These are phyloP conservation scores for Corvus moneduloides DNA, from an alignment of 2,113 vertebrate species.

Conservation along the genomic window DNA sequence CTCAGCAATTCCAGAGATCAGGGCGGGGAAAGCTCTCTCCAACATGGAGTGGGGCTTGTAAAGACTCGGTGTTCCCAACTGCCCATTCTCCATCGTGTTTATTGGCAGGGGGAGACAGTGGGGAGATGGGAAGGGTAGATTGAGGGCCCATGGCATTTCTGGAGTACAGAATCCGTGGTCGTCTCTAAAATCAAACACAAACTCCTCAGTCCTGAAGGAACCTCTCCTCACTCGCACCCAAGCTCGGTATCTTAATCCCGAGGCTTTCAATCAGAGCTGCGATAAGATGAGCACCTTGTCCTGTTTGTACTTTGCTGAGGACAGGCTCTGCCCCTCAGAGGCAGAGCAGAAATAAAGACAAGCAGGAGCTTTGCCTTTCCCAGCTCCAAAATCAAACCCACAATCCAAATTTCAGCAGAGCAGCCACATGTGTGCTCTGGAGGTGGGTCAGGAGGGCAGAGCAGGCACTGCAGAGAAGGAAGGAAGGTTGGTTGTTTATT, in stretches of 20 bases:
- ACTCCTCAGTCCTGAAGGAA: not conserved
- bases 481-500: not conserved
- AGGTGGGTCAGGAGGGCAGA: not conserved
- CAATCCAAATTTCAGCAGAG: not conserved
- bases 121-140: not conserved
- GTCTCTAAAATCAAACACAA: not conserved
- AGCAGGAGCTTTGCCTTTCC: not conserved
- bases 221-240: not conserved
- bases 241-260: not conserved
- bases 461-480: not conserved
- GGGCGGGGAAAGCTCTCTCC: not conserved
- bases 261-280: not conserved
- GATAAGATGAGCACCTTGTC: not conserved
- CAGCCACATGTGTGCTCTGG: not conserved
- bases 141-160: not conserved
- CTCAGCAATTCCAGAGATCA: not conserved
- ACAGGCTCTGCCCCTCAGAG: not conserved
- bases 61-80: not conserved
- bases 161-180: not conserved
- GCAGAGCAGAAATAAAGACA: not conserved
- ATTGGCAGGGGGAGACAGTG: not conserved
- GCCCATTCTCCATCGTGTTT: rapidly evolving
- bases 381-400: not conserved
- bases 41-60: not conserved
- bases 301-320: not conserved